Conservation (phyloP, 2,797 vertebrate genomes). For the Malacoraja senta region DNA sequence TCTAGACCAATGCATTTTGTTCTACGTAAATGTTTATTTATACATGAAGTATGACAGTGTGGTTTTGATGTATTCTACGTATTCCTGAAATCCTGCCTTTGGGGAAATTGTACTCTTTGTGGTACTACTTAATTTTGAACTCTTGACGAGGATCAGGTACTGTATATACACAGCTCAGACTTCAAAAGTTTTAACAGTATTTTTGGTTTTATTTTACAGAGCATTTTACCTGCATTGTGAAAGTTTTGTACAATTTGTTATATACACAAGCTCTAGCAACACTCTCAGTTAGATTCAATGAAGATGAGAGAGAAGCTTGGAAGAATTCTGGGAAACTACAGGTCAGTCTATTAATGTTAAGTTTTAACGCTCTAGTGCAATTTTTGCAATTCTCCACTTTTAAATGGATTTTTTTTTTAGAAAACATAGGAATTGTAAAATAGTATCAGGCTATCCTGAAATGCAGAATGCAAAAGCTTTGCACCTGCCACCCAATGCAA, state of each 20-base stretch:
- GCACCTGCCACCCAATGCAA: background rate
- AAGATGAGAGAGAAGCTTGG: conserved; percentile 82
- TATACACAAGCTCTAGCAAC: conserved; percentile 80
- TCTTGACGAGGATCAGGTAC: background rate
- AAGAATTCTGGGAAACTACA: conserved; percentile 69
- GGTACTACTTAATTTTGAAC: background rate
- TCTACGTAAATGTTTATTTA: too few relatives aligned
- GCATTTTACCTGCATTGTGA: conserved; percentile 88
- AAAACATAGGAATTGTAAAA: background rate
- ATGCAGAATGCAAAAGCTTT: background rate
- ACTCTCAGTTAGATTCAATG: conserved; percentile 73
- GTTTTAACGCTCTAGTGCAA: background rate
- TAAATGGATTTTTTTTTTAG: background rate
- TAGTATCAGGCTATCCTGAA: background rate
- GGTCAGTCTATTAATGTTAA: conserved; percentile 33
- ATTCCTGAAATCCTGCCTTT: background rate
- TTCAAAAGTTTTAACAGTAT: background rate
- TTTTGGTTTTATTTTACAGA: conserved; percentile 58
- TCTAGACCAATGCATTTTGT: too few relatives aligned
- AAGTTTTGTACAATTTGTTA: conserved; percentile 86
- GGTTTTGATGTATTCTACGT: background rate
- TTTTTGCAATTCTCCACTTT: background rate
- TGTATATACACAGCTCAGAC: background rate
- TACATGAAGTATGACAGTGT: background rate
- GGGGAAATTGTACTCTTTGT: background rate